Percentiles rank a stretch among this genome's conserved stretches.
Conservation (phyloP, 1,140 invertebrate genomes). For the Zaprionus africanus region DNA sequence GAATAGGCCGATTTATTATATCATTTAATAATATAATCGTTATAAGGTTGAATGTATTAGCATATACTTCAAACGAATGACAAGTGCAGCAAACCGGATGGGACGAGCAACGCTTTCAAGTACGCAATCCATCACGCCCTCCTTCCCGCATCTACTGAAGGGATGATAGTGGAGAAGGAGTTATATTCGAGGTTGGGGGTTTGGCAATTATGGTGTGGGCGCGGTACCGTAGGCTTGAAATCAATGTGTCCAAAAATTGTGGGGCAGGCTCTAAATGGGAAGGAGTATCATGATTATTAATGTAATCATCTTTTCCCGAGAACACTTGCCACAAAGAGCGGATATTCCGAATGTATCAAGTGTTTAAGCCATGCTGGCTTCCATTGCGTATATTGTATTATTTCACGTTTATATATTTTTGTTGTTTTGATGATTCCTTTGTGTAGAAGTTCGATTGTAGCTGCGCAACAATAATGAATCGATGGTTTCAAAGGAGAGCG, state of each 20-base stretch:
- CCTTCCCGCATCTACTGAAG: not conserved
- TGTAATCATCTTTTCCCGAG: no score
- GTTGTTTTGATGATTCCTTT: constrained; percentile 15
- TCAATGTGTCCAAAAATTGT: constrained; percentile 10
- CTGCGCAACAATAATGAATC: constrained; percentile 21
- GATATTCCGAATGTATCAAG: not conserved
- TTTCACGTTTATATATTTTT: no score
- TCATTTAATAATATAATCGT: not conserved
- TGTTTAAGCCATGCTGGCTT: not conserved
- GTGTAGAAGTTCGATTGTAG: constrained; percentile 7
- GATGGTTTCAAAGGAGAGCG: not conserved
- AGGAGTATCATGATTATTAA: no score
- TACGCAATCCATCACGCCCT: constrained; percentile 23
- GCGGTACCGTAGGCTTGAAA: constrained; percentile 43
- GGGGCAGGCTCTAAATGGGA: not conserved
- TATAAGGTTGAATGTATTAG: not conserved
- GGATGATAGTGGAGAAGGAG: not conserved
- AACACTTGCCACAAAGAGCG: constrained; percentile 2
- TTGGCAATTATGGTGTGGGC: not conserved
- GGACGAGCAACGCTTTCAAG: constrained; percentile 28
- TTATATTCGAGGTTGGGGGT: not conserved
- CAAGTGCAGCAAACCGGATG: constrained; percentile 24
- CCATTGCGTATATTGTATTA: no score
- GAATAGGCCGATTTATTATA: not conserved
- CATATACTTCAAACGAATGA: constrained; percentile 29